phyloP scores from a whole-genome alignment of 2,113 vertebrate species.

The Petromus typicus region DNA sequence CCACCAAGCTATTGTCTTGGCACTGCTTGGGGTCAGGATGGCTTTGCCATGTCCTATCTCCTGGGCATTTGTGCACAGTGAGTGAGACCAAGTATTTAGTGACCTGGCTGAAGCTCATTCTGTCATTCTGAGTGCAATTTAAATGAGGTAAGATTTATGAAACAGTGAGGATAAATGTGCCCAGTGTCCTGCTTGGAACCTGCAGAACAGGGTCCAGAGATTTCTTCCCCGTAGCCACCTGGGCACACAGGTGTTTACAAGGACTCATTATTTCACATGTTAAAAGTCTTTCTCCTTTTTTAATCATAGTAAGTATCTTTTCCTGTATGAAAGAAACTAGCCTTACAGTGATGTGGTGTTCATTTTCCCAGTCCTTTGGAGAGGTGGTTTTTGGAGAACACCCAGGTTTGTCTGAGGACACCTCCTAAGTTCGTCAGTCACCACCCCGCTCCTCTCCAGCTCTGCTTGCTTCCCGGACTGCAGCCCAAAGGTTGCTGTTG shows the following conservation, averaged over 20 bases:
- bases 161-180: background rate
- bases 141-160: background rate
- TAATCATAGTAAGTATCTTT: background rate
- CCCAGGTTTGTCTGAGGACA: background rate
- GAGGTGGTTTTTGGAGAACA: background rate
- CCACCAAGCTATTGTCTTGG: background rate
- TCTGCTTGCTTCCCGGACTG: background rate
- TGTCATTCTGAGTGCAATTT: background rate
- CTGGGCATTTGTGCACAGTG: background rate
- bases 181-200: background rate
- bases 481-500: background rate
- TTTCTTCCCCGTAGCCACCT: background rate
- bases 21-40: background rate
- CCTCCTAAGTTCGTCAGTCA: background rate
- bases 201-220: no score
- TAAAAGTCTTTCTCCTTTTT: background rate
- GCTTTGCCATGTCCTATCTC: background rate
- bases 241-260: background rate
- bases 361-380: background rate
- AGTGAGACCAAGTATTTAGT: background rate
- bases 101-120: background rate
- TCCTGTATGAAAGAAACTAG: background rate
- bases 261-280: background rate
- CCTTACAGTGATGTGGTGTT: background rate
- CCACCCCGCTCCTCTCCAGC: background rate